Evolutionary conservation across 2,797 vertebrate genomes (phyloP).

Genomic region (Serranus cabrilla): DNA sequence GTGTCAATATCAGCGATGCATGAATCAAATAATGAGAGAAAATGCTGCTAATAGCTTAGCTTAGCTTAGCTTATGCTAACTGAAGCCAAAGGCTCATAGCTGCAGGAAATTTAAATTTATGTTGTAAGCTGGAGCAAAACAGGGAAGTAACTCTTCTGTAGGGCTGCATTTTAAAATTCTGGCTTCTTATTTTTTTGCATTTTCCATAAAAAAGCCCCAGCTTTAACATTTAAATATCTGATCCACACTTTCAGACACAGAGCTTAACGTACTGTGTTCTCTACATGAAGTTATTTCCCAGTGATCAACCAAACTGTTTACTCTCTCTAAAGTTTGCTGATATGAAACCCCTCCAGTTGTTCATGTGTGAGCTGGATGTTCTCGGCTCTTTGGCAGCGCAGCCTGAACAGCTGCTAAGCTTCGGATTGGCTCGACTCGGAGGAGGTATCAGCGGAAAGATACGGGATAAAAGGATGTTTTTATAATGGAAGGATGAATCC

Average conservation of each 20-base stretch:
- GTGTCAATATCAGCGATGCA: too few relatives aligned
- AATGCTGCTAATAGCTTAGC: too few relatives aligned
- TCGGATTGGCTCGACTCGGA: neutral
- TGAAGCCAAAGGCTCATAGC: too few relatives aligned
- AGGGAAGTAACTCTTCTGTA: too few relatives aligned
- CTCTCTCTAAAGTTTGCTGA: neutral
- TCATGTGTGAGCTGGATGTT: neutral
- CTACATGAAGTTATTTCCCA: neutral
- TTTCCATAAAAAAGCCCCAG: too few relatives aligned
- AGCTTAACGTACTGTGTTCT: neutral
- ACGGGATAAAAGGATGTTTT: neutral
- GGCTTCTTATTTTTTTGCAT: too few relatives aligned
- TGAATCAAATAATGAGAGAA: too few relatives aligned
- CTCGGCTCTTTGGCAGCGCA: neutral
- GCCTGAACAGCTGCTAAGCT: slow-evolving; percentile 6
- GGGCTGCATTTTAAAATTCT: too few relatives aligned
- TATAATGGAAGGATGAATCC: neutral
- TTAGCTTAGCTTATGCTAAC: too few relatives aligned
- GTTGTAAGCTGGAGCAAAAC: too few relatives aligned
- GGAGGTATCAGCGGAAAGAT: neutral
- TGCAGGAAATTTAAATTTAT: too few relatives aligned
- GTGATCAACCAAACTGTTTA: neutral
- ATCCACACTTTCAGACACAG: neutral
- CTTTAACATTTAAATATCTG: too few relatives aligned
- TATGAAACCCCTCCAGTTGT: neutral